Evolutionary conservation across 2,888 invertebrate species (phyloP).

Genomic region (Zygothrica quintamaculata): DNA sequence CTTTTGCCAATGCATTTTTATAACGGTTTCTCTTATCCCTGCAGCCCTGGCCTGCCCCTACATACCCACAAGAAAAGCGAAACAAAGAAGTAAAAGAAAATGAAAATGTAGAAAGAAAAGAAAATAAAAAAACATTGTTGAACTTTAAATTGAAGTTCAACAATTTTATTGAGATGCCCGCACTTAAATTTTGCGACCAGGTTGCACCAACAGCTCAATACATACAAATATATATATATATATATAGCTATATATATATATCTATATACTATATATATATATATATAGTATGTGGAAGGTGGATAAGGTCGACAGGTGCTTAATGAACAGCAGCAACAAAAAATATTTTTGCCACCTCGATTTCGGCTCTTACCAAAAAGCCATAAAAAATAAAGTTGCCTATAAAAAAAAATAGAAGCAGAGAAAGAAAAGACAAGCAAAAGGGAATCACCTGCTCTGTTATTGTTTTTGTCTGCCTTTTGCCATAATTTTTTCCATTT

Average conservation of each 20-base stretch:
- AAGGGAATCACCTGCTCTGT: conserved; percentile 76
- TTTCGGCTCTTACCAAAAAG: conserved; percentile 34
- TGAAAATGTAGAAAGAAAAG: conserved; percentile 2
- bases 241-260: too few relatives aligned
- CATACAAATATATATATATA: too few relatives aligned
- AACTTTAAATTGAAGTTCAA: conserved; percentile 61
- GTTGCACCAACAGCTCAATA: too few relatives aligned
- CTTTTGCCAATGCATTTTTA: conserved; percentile 40
- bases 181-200: conserved; percentile 10
- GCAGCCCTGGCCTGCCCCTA: too few relatives aligned
- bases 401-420: conserved; percentile 57
- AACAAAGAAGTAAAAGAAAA: conserved; percentile 12
- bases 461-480: conserved; percentile 63
- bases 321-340: conserved; percentile 60
- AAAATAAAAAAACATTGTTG: conserved; percentile 1
- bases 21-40: conserved; percentile 1
- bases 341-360: conserved; percentile 9
- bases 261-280: too few relatives aligned
- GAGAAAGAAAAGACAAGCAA: conserved; percentile 29
- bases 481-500: conserved; percentile 10
- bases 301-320: conserved; percentile 36
- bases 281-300: conserved; percentile 2
- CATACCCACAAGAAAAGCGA: too few relatives aligned
- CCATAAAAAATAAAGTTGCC: conserved; percentile 60
- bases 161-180: conserved; percentile 44